Evolutionary conservation across 35 echinoderm and acorn worm genomes (phyloP).

Genomic region (Amphiura filiformis): DNA sequence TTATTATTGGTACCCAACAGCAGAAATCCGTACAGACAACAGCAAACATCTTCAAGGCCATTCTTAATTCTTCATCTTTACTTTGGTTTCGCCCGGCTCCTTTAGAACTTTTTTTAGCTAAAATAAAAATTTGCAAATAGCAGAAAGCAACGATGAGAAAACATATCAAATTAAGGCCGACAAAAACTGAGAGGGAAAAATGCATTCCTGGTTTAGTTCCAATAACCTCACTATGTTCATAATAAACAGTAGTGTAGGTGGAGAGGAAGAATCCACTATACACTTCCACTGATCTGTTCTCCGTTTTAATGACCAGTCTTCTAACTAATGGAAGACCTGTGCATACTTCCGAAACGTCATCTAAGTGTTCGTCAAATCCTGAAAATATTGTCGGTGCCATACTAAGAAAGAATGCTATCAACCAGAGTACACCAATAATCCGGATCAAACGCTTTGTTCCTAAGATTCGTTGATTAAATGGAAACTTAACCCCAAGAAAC

Average conservation of each 20-base stretch:
- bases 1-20: slow-evolving; percentile 85
- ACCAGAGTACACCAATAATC: slow-evolving; percentile 34
- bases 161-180: slow-evolving; percentile 53
- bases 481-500: slow-evolving; percentile 72
- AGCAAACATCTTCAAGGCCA: slow-evolving; percentile 72
- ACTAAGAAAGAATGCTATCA: slow-evolving; percentile 29
- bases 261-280: background rate
- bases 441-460: slow-evolving; percentile 6
- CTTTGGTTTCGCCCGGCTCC: background rate
- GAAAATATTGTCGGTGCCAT: slow-evolving; percentile 29
- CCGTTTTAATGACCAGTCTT: background rate
- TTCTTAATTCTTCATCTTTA: slow-evolving; percentile 44
- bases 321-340: slow-evolving; percentile 53
- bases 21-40: slow-evolving; percentile 75
- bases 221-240: background rate
- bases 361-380: slow-evolving; percentile 4
- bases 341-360: slow-evolving; percentile 73
- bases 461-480: slow-evolving; percentile 44
- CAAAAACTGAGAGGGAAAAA: slow-evolving; percentile 57
- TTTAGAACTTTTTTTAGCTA: slow-evolving; percentile 43
- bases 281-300: background rate
- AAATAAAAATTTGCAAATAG: slow-evolving; percentile 65
- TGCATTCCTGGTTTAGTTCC: slow-evolving; percentile 36
- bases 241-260: background rate
- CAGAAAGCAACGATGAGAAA: slow-evolving; percentile 49